Conservation (phyloP, 2,888 invertebrate genomes). For the Blastobasis adustella region DNA sequence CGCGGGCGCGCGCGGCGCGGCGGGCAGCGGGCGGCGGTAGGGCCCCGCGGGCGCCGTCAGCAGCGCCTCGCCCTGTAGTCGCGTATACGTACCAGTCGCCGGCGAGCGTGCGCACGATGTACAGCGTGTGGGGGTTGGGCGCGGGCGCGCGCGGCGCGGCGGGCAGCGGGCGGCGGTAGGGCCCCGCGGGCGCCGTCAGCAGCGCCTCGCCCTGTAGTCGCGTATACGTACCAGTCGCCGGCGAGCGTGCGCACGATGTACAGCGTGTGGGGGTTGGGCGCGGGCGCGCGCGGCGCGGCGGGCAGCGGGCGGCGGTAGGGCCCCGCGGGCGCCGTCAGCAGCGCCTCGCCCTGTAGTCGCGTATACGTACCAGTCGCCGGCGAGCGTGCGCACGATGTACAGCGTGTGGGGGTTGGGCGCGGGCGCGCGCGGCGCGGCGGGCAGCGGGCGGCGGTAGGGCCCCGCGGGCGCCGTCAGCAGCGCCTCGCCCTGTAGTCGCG, state of each 20-base stretch:
- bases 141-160: slow-evolving; percentile 77
- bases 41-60: slow-evolving; percentile 44
- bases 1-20: slow-evolving; percentile 77
- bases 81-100: too few species aligned
- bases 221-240: too few species aligned
- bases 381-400: slow-evolving; percentile 66
- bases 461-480: slow-evolving; percentile 21
- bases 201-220: too few species aligned
- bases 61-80: too few species aligned
- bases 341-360: slow-evolving; percentile 38
- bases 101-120: too few species aligned
- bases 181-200: slow-evolving; percentile 44
- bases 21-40: slow-evolving; percentile 61
- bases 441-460: slow-evolving; percentile 60
- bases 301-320: slow-evolving; percentile 63
- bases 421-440: slow-evolving; percentile 57
- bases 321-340: slow-evolving; percentile 21
- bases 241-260: slow-evolving; percentile 72
- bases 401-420: slow-evolving; percentile 36
- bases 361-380: slow-evolving; percentile 57
- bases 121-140: slow-evolving; percentile 75
- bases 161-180: slow-evolving; percentile 59
- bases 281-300: slow-evolving; percentile 54
- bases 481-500: neutral
- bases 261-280: slow-evolving; percentile 36